A percentile compares a stretch with the other conserved stretches of the same genome.
These are phyloP conservation scores for Percopsis transmontana DNA, from an alignment of 2,113 vertebrate genomes.

Conservation along the genomic window DNA sequence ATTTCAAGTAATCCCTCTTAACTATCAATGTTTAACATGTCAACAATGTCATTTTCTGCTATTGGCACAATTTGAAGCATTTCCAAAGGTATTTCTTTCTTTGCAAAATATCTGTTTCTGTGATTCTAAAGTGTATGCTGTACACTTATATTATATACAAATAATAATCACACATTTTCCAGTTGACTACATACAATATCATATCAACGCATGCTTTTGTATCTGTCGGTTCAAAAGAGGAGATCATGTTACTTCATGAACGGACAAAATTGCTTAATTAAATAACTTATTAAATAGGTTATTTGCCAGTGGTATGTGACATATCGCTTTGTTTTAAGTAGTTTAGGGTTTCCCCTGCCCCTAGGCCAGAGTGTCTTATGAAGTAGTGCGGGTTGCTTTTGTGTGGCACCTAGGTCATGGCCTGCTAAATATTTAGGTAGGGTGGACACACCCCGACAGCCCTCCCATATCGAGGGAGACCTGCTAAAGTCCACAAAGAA, in stretches of 20 bases:
- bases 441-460: conserved; percentile 48
- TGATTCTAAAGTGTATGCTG: too few relatives aligned
- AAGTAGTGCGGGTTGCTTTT: conserved; percentile 56
- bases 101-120: too few relatives aligned
- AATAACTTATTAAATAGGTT: conserved; percentile 67
- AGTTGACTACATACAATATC: conserved; percentile 18
- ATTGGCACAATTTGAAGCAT: too few relatives aligned
- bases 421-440: conserved; percentile 76
- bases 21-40: too few relatives aligned
- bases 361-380: conserved; percentile 54
- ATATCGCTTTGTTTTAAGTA: conserved; percentile 71
- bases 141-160: too few relatives aligned
- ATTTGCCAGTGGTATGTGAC: conserved; percentile 67
- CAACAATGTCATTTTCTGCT: too few relatives aligned
- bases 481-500: conserved; percentile 46
- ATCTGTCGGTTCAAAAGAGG: conserved; percentile 13
- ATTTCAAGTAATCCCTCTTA: too few relatives aligned
- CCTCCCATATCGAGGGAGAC: conserved; percentile 58
- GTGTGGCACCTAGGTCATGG: conserved; percentile 62
- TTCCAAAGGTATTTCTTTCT: too few relatives aligned
- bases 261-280: conserved; percentile 61
- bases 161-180: too few relatives aligned
- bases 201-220: conserved; percentile 21
- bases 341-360: conserved; percentile 62
- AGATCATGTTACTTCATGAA: conserved; percentile 57